phyloP scores from a whole-genome alignment of 2,888 invertebrate species.

The Caenorhabditis sp. region DNA sequence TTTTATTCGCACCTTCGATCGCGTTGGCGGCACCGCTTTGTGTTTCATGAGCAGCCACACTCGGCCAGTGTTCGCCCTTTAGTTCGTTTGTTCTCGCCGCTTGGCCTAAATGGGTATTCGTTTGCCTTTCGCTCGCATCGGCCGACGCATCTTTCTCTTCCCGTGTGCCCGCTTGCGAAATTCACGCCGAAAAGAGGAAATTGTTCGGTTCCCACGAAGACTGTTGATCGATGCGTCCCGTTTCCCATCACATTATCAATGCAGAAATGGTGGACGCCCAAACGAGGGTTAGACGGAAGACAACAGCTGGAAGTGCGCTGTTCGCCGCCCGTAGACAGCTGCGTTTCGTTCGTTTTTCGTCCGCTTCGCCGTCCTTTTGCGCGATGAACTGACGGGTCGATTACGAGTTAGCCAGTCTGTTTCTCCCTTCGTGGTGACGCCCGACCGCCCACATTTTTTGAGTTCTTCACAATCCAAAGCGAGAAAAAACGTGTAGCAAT shows the following conservation, averaged over 20 bases:
- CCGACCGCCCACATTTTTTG: too few species aligned
- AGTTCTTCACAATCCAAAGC: too few species aligned
- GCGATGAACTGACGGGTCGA: not conserved
- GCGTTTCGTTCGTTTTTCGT: slow-evolving; percentile 1
- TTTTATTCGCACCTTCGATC: not conserved
- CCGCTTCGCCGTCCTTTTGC: not conserved
- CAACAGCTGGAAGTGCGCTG: slow-evolving; percentile 35
- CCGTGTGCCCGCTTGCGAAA: slow-evolving; percentile 34
- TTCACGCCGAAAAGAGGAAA: slow-evolving; percentile 2
- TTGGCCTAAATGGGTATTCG: slow-evolving; percentile 38
- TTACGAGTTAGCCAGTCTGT: not conserved
- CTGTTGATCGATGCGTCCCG: slow-evolving; percentile 11
- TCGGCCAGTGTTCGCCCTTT: slow-evolving; percentile 2
- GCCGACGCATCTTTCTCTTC: slow-evolving; percentile 16
- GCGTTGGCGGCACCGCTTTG: slow-evolving; percentile 13
- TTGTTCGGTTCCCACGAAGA: slow-evolving; percentile 31
- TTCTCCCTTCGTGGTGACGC: not conserved
- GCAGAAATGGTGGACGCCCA: slow-evolving; percentile 1
- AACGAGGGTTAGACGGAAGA: not conserved
- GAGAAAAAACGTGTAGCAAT: too few species aligned
- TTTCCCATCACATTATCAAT: slow-evolving; percentile 44
- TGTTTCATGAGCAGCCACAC: not conserved
- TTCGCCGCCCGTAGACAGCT: slow-evolving; percentile 2
- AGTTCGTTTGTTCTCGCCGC: slow-evolving; percentile 12
- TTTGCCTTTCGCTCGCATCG: slow-evolving; percentile 25